These are phyloP conservation scores for Drosophila pectinifera DNA, from an alignment of 1,140 invertebrate species.

Conservation along the genomic window DNA sequence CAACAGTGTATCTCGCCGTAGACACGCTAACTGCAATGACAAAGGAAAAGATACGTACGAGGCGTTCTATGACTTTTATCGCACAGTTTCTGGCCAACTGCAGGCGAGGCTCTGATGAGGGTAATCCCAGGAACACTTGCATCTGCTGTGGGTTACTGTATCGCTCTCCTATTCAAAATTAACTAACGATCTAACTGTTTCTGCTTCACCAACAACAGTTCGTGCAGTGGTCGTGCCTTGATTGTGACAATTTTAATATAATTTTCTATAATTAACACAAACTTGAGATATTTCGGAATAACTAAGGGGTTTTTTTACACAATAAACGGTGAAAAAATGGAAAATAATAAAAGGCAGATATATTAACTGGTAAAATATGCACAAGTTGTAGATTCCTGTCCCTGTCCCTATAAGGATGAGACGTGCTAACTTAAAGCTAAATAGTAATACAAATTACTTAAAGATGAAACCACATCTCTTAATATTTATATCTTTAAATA, in stretches of 20 bases:
- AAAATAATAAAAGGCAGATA: background rate
- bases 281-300: too few species aligned
- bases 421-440: too few species aligned
- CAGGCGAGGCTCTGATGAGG: conserved; percentile 45
- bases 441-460: too few species aligned
- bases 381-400: too few species aligned
- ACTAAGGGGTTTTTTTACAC: too few species aligned
- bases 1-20: conserved; percentile 28
- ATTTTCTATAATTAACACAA: background rate
- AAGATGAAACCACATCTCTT: too few species aligned
- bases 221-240: background rate
- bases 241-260: background rate
- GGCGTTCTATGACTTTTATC: conserved; percentile 50
- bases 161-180: conserved; percentile 25
- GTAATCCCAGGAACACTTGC: conserved; percentile 16
- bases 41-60: conserved; percentile 18
- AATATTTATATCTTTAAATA: too few species aligned
- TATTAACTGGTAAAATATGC: too few species aligned
- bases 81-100: conserved; percentile 40
- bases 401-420: too few species aligned
- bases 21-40: conserved; percentile 39
- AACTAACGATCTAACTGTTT: conserved; percentile 39
- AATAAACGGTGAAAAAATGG: background rate
- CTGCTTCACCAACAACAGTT: background rate
- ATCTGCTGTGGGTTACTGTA: conserved; percentile 5